phyloP scores from a whole-genome alignment of 2,797 vertebrate genomes.

The Aselliscus stoliczkanus region DNA sequence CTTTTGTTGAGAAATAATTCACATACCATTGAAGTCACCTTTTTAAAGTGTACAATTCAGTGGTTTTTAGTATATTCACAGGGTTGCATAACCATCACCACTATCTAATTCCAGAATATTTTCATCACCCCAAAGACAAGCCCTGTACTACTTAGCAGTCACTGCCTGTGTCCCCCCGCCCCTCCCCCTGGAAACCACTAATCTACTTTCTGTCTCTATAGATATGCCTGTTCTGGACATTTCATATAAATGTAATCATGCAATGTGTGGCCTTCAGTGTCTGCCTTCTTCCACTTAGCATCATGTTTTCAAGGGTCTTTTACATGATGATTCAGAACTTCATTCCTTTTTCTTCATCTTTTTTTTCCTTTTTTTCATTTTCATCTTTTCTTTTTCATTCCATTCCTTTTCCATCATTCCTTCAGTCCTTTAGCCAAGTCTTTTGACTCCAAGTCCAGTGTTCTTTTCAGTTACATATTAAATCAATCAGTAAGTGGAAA shows the following conservation, averaged over 20 bases:
- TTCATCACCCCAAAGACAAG: background rate
- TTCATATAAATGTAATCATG: background rate
- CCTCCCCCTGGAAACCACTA: background rate
- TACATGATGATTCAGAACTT: background rate
- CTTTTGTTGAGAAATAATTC: background rate
- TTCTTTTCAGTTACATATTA: background rate
- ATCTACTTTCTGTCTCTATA: background rate
- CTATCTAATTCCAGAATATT: constrained; percentile 10
- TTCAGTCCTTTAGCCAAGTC: background rate
- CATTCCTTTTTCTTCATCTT: background rate
- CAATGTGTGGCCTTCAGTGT: background rate
- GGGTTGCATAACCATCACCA: background rate
- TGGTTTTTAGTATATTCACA: background rate
- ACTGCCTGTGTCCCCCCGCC: background rate
- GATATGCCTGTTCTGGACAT: background rate
- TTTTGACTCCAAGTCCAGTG: background rate
- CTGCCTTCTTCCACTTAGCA: background rate
- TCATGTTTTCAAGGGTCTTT: background rate
- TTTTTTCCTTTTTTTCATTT: background rate
- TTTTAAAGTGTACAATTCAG: background rate
- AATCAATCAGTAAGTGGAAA: background rate
- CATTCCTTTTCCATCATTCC: background rate
- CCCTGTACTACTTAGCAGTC: background rate
- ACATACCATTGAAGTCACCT: background rate
- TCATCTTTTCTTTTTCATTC: background rate